Base-by-base conservation (phyloP, 1,140 invertebrate genomes). In the Drosophila nigromelanica region DNA sequence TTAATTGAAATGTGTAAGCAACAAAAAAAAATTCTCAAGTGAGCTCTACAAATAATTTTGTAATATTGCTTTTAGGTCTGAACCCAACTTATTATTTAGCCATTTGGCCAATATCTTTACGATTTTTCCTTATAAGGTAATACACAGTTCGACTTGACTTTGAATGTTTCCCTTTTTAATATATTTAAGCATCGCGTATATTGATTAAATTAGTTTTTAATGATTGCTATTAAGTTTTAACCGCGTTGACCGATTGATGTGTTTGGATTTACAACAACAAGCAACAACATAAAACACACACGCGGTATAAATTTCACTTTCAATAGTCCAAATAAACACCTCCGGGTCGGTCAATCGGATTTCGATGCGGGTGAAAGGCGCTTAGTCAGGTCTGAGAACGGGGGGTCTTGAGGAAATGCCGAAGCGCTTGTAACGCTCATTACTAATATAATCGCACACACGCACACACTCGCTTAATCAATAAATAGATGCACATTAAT, bases 271-370 rank as follows among this genome's bases (percentile, higher is more conserved):
- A 61, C 72, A 35, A 56, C 56, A 39, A n/a, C 56, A 73, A 63
- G 21, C 21, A n/a, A n/a, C n/a, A n/a, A n/a, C 21, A 52, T 72
- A 15, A 50, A 37, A 43, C 48, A 63, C 47, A 51, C n/a, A 12
- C 21, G 21, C 21, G 1, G 3, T 27, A 47, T 43, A 47, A 74
- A 77, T 85, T 85, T 85, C 80, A 79, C 80, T 85, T 85, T 85
- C 69, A 60, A 68, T 81, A 45, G 21, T 47, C 14, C 50, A 37
- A 39, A 62, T 39, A 11, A 37, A 47, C 50, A 18, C 76, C 62
- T 35, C 37, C 35, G 14, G 14, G 5, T 50, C 45, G 14, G 5
- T 50, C 45, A 15, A 42, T 50, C 35, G 30, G 45, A 51, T 60
- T 56, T 66, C 64, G 71, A 63, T 18, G 43, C 37, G 76, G 62